Conservation (phyloP, 2,888 invertebrate species). For the Oligia fasciuncula region DNA sequence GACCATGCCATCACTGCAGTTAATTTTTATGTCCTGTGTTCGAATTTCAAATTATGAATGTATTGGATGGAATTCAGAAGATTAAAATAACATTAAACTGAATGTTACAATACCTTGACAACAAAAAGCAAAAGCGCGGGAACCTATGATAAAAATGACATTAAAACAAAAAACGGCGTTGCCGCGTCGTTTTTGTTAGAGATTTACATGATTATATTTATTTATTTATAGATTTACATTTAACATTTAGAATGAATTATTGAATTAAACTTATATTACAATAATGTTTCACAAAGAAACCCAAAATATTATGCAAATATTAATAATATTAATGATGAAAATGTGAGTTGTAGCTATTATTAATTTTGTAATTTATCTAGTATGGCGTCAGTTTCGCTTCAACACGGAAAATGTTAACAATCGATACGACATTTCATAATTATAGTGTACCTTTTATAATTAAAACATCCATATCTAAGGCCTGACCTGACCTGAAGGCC, state of each 20-base stretch:
- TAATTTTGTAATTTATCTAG: neutral
- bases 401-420: neutral
- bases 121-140: neutral
- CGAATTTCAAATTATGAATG: conserved; percentile 10
- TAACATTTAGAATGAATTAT: neutral
- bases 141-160: no score
- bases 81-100: neutral
- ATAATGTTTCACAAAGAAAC: neutral
- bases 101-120: conserved; percentile 13
- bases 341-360: neutral
- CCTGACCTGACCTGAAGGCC: no score
- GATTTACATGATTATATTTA: no score
- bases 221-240: no score
- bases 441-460: neutral
- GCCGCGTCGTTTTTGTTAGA: no score
- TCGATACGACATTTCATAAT: no score
- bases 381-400: neutral
- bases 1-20: neutral
- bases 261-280: neutral
- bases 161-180: neutral
- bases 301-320: neutral
- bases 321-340: no score
- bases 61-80: neutral
- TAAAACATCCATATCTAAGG: no score
- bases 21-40: neutral